Conservation (phyloP, 2,113 vertebrate species). For the Aepyceros melampus region DNA sequence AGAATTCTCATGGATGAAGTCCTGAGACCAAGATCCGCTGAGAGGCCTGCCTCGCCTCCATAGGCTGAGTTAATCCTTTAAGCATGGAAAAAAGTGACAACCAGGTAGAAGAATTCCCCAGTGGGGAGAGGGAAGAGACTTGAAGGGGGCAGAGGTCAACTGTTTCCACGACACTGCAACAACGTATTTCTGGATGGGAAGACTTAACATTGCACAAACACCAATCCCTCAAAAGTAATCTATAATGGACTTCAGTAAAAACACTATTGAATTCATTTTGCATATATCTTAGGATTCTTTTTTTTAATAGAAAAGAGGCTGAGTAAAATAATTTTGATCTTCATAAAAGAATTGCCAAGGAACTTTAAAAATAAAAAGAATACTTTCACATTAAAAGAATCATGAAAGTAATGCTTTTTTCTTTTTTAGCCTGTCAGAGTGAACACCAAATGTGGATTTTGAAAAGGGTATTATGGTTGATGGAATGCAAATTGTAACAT, state of each 20-base stretch:
- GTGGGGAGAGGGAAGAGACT: not conserved
- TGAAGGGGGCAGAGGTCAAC: not conserved
- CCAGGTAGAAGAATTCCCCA: fast-evolving
- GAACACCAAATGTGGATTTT: not conserved
- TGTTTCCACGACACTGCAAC: not conserved
- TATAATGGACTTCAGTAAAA: not conserved
- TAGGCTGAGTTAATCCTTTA: not conserved
- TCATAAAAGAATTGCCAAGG: not conserved
- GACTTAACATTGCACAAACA: not conserved
- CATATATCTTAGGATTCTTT: not conserved
- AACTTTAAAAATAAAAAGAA: not conserved
- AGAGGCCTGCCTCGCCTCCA: not conserved
- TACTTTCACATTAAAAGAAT: not conserved
- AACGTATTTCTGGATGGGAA: not conserved
- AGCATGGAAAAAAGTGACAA: not conserved
- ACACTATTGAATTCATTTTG: not conserved
- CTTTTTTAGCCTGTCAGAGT: not conserved
- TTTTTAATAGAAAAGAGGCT: not conserved
- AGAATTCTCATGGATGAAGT: not conserved
- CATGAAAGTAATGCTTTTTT: not conserved
- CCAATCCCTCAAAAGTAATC: not conserved
- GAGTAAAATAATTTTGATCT: not conserved
- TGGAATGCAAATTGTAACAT: not conserved
- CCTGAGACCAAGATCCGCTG: not conserved
- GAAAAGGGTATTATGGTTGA: not conserved